phyloP scores from a whole-genome alignment of 2,888 invertebrate genomes.

The Zeuzera pyrina region DNA sequence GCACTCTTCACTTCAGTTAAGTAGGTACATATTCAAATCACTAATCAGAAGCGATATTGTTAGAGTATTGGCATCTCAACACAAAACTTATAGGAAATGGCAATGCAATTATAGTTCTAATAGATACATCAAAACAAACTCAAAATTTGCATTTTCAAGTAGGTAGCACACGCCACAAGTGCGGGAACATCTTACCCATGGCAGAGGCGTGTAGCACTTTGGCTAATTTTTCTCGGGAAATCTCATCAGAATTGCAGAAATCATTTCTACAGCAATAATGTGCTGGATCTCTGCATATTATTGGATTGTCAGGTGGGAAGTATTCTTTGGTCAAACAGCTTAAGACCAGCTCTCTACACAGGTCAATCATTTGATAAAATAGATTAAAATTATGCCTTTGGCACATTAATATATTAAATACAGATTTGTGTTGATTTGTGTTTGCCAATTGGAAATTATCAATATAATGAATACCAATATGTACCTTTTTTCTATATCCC shows the following conservation, averaged over 20 bases:
- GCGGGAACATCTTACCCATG: slow-evolving; percentile 53
- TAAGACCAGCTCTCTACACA: slow-evolving; percentile 64
- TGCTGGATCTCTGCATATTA: slow-evolving; percentile 49
- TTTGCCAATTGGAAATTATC: slow-evolving; percentile 43
- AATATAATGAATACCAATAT: too few species aligned
- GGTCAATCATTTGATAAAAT: slow-evolving; percentile 47
- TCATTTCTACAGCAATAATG: slow-evolving; percentile 60
- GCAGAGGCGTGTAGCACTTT: slow-evolving; percentile 38
- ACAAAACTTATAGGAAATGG: slow-evolving; percentile 59
- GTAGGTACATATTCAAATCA: slow-evolving; percentile 21
- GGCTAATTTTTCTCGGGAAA: slow-evolving; percentile 41
- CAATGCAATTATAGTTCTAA: slow-evolving; percentile 61
- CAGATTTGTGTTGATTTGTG: slow-evolving; percentile 48
- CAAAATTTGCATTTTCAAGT: slow-evolving; percentile 52
- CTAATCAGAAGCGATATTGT: slow-evolving; percentile 67
- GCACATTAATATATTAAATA: slow-evolving; percentile 18
- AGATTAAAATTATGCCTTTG: slow-evolving; percentile 33
- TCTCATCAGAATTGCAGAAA: slow-evolving; percentile 59
- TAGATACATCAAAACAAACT: slow-evolving; percentile 60
- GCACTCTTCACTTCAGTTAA: not conserved
- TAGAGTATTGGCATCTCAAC: slow-evolving; percentile 67
- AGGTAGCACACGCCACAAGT: slow-evolving; percentile 49
- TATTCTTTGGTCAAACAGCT: slow-evolving; percentile 71
- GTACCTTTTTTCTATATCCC: slow-evolving; percentile 7
- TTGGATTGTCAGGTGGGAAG: slow-evolving; percentile 70